Evolutionary conservation across 2,797 vertebrate genomes (phyloP).

Genomic region (Gambusia yucatana): DNA sequence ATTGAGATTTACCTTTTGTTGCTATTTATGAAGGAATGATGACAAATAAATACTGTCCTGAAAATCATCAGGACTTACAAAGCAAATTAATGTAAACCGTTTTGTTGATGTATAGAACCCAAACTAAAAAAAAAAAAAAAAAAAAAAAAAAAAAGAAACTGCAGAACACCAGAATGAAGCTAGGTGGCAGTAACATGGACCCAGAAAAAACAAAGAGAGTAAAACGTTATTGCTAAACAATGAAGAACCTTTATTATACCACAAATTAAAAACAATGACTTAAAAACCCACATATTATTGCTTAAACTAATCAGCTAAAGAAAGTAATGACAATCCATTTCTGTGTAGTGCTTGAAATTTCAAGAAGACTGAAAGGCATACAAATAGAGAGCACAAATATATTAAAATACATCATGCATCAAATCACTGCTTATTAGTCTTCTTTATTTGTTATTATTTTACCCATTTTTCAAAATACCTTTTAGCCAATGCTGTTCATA

Average conservation of each 20-base stretch:
- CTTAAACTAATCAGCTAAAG: constrained; percentile 27
- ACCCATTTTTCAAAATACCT: background rate
- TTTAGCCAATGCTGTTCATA: constrained; percentile 25
- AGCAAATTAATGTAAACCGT: background rate
- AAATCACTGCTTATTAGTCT: constrained; percentile 7
- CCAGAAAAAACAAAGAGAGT: background rate
- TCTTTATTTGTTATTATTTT: constrained; percentile 4
- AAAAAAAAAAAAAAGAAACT: too few relatives aligned
- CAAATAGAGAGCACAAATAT: constrained; percentile 1
- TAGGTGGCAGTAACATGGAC: background rate
- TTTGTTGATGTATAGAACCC: background rate
- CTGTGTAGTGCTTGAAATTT: constrained; percentile 48
- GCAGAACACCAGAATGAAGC: background rate
- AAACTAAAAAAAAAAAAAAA: background rate
- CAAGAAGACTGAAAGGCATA: background rate
- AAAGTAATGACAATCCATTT: constrained; percentile 21
- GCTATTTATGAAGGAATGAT: background rate
- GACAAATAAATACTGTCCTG: background rate
- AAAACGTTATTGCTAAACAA: background rate
- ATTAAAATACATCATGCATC: constrained; percentile 33
- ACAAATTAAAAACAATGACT: constrained; percentile 44
- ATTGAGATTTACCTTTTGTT: background rate
- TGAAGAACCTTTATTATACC: constrained; percentile 67
- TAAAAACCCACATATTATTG: constrained; percentile 41
- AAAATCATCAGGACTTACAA: background rate